Conservation (phyloP, 1,140 invertebrate species). For the Phymorhynchus buccinoides region DNA sequence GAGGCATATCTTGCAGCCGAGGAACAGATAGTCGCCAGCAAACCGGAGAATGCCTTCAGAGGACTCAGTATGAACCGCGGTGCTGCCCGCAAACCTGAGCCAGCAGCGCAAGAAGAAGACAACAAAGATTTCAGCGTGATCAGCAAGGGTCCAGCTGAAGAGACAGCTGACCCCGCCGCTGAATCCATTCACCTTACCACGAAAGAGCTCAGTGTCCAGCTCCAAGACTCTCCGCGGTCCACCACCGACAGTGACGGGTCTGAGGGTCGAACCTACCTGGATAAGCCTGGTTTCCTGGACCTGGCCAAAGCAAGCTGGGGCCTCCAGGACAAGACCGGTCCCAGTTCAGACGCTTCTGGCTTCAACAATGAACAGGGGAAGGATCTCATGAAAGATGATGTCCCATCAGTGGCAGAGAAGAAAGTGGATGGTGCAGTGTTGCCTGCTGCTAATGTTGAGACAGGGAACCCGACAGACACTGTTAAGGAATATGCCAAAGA, state of each 20-base stretch:
- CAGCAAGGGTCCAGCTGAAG: background rate
- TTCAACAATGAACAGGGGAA: background rate
- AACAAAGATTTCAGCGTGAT: background rate
- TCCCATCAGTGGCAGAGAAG: background rate
- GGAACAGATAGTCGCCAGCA: background rate
- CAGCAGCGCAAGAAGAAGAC: background rate
- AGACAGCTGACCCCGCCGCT: too few relatives aligned
- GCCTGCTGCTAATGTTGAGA: background rate
- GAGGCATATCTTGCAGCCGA: background rate
- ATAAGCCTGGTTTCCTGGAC: background rate
- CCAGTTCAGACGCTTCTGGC: background rate
- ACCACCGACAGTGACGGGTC: background rate
- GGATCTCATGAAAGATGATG: background rate
- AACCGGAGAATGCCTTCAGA: background rate
- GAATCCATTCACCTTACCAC: too few relatives aligned
- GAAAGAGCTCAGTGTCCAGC: too few relatives aligned
- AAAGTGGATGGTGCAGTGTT: background rate
- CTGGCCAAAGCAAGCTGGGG: slow-evolving; percentile 5
- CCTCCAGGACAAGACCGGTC: background rate
- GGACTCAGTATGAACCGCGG: background rate
- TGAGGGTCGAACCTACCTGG: background rate
- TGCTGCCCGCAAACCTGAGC: background rate
- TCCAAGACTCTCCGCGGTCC: background rate
- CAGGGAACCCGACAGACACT: background rate
- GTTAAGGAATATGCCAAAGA: background rate